Conservation (phyloP, 2,888 invertebrate species). For the Oscheius myriophilus region DNA sequence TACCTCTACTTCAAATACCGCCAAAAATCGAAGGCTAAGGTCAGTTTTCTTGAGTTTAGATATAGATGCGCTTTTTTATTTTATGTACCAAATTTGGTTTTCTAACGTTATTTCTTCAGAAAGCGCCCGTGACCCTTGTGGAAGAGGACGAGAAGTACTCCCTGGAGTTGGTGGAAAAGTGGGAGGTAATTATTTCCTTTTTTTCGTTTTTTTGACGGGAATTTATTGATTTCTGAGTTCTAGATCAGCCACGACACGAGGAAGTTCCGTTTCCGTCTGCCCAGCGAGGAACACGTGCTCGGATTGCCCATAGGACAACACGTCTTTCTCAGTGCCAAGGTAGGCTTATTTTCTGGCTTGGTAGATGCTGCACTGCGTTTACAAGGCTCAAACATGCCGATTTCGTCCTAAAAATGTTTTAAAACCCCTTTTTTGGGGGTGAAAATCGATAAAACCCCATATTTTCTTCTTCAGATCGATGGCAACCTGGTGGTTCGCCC, state of each 20-base stretch:
- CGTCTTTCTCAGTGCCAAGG: slow-evolving; percentile 86
- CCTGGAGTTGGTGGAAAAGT: not conserved
- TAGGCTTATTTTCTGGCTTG: slow-evolving; percentile 17
- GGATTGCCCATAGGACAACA: slow-evolving; percentile 91
- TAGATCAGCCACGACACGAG: slow-evolving; percentile 91
- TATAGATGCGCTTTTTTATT: too few species aligned
- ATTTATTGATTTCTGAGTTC: too few species aligned
- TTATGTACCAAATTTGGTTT: too few species aligned
- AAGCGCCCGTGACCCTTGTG: too few species aligned
- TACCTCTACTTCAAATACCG: not conserved
- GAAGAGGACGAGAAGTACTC: slow-evolving; percentile 2
- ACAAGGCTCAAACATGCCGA: too few species aligned
- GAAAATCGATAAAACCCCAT: too few species aligned
- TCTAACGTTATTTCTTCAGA: too few species aligned
- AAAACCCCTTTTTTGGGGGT: too few species aligned
- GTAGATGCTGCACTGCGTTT: too few species aligned
- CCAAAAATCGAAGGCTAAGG: not conserved
- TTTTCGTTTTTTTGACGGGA: not conserved
- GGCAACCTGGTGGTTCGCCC: slow-evolving; percentile 91
- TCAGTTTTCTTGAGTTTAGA: not conserved
- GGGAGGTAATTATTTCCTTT: not conserved
- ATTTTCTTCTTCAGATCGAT: slow-evolving; percentile 75
- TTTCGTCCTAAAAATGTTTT: too few species aligned
- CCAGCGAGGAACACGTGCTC: slow-evolving; percentile 86
- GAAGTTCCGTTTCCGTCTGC: slow-evolving; percentile 88